Conservation (phyloP, 2,888 invertebrate species). For the Diplolepis rosae region DNA sequence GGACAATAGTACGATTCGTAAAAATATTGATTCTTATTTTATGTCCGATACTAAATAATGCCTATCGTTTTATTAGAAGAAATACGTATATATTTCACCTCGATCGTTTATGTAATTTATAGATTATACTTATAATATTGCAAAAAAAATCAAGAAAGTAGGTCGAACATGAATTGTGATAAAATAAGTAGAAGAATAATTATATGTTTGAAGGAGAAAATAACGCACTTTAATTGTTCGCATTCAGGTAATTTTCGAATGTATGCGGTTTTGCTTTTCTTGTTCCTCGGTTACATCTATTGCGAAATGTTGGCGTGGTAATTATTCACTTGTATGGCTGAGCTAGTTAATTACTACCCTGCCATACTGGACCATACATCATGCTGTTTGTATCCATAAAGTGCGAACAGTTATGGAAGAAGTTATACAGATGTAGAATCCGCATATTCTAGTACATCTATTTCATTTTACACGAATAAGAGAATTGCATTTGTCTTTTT, state of each 20-base stretch:
- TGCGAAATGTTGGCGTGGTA: slow-evolving; percentile 6
- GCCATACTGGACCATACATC: slow-evolving; percentile 4
- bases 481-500: background rate
- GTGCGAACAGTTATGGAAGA: slow-evolving; percentile 1
- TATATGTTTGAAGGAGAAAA: background rate
- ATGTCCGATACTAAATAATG: background rate
- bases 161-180: background rate
- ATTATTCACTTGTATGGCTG: slow-evolving; percentile 19
- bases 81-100: background rate
- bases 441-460: background rate
- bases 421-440: background rate
- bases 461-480: background rate
- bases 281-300: background rate
- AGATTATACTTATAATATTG: background rate
- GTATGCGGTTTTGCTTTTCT: background rate
- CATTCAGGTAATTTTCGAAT: background rate
- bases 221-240: background rate
- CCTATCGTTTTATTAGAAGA: background rate
- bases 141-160: background rate
- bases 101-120: background rate
- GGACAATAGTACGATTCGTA: background rate
- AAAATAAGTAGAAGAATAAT: background rate
- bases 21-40: background rate
- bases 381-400: slow-evolving; percentile 1
- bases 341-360: slow-evolving; percentile 14